These are phyloP conservation scores for Baccha elongata DNA, from an alignment of 2,888 invertebrate genomes.

Conservation along the genomic window DNA sequence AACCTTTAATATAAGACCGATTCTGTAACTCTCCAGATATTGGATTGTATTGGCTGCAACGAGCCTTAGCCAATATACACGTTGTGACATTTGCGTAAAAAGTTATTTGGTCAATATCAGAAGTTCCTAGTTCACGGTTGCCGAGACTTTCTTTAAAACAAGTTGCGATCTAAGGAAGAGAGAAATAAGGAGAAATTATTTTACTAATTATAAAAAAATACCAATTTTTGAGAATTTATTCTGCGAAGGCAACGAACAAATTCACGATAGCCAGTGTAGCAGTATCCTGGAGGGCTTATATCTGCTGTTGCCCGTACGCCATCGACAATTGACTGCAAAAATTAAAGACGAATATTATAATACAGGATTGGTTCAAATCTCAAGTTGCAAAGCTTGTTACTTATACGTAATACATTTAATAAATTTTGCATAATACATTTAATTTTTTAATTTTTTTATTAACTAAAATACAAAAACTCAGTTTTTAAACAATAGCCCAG, in stretches of 20 bases:
- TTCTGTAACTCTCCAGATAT: conserved; percentile 86
- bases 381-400: too few species aligned
- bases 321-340: conserved; percentile 68
- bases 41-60: conserved; percentile 86
- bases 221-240: conserved; percentile 84
- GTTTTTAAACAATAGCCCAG: too few species aligned
- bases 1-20: conserved; percentile 80
- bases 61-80: conserved; percentile 86
- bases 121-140: conserved; percentile 71
- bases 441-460: too few species aligned
- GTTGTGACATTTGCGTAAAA: conserved; percentile 86
- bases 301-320: conserved; percentile 71
- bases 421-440: too few species aligned
- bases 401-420: too few species aligned
- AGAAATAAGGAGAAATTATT: neutral
- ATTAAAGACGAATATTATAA: too few species aligned
- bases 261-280: conserved; percentile 85
- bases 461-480: too few species aligned
- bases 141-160: conserved; percentile 75
- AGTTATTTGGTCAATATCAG: conserved; percentile 74
- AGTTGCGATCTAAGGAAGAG: conserved; percentile 74
- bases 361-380: too few species aligned
- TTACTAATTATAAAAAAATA: conserved; percentile 75
- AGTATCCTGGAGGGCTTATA: conserved; percentile 76
- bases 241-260: conserved; percentile 85